These are phyloP conservation scores for Parnassius apollo DNA, from an alignment of 2,888 invertebrate species.

Conservation along the genomic window DNA sequence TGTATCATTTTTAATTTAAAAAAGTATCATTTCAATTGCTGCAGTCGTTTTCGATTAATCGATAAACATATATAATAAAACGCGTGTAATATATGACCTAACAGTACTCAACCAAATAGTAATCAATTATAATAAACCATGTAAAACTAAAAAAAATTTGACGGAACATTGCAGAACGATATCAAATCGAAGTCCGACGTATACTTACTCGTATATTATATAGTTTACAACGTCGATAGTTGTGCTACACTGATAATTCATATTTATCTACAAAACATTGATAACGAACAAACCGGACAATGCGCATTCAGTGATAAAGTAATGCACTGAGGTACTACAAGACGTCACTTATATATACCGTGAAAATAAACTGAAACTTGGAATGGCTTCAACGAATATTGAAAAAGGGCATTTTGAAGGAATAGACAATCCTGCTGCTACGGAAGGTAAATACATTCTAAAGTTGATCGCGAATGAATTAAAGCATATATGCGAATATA, in stretches of 20 bases:
- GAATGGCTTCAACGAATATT: slow-evolving; percentile 28
- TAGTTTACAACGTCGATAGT: slow-evolving; percentile 21
- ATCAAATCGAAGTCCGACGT: slow-evolving; percentile 7
- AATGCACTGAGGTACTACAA: slow-evolving; percentile 49
- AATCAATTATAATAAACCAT: not conserved
- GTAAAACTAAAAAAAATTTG: not conserved
- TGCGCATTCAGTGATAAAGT: slow-evolving; percentile 50
- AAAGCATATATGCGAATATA: too few species aligned
- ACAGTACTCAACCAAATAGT: not conserved
- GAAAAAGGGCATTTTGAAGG: slow-evolving; percentile 37
- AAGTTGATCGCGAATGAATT: not conserved
- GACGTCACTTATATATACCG: slow-evolving; percentile 38
- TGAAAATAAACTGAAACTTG: slow-evolving; percentile 44
- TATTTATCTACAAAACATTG: slow-evolving; percentile 44
- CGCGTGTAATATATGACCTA: too few species aligned
- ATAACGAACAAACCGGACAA: slow-evolving; percentile 50
- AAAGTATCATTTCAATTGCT: too few species aligned
- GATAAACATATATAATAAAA: too few species aligned
- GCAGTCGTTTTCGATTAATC: too few species aligned
- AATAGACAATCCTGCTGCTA: slow-evolving; percentile 54
- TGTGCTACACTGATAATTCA: slow-evolving; percentile 32
- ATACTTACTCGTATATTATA: not conserved
- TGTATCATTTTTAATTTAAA: too few species aligned
- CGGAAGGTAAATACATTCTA: slow-evolving; percentile 47
- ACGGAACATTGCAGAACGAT: not conserved